Conservation (phyloP, 2,113 vertebrate species). For the Gymnocephalus cernua region DNA sequence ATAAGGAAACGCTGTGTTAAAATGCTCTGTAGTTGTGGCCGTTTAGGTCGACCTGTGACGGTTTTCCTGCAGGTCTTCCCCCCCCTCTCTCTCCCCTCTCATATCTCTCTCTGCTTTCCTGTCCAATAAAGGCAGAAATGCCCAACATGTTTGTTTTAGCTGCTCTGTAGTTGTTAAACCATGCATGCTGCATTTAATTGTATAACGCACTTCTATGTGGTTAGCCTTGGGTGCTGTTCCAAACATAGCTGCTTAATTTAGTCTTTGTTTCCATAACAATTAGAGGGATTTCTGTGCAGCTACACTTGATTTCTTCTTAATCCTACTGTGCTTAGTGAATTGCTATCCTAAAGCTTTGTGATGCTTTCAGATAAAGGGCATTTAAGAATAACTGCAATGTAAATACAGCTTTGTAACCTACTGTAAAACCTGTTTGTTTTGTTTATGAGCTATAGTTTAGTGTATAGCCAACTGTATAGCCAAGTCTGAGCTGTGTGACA, state of each 20-base stretch:
- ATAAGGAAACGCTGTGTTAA: not conserved
- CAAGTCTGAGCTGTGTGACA: not conserved
- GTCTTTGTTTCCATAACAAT: not conserved
- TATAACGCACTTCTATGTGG: not conserved
- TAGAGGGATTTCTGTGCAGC: not conserved
- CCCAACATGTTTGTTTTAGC: no score
- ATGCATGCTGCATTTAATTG: not conserved
- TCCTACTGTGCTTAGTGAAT: not conserved
- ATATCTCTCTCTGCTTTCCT: no score
- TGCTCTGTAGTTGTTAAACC: not conserved
- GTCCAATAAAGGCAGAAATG: no score
- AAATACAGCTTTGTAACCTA: not conserved
- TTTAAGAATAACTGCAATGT: no score
- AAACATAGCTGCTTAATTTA: not conserved
- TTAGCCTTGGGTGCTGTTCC: not conserved
- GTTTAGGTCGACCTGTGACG: no score
- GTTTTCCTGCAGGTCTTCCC: no score
- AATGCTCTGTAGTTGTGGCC: not conserved
- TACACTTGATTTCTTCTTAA: not conserved
- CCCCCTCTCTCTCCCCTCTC: no score
- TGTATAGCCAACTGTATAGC: no score
- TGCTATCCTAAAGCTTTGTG: not conserved
- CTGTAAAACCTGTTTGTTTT: conserved; percentile 4
- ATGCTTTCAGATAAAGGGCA: not conserved
- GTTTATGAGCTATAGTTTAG: not conserved